Evolutionary conservation across 2,797 vertebrate genomes (phyloP), one percentile per base, ranked within the genome.

Genomic region (Delichon dasypus): DNA sequence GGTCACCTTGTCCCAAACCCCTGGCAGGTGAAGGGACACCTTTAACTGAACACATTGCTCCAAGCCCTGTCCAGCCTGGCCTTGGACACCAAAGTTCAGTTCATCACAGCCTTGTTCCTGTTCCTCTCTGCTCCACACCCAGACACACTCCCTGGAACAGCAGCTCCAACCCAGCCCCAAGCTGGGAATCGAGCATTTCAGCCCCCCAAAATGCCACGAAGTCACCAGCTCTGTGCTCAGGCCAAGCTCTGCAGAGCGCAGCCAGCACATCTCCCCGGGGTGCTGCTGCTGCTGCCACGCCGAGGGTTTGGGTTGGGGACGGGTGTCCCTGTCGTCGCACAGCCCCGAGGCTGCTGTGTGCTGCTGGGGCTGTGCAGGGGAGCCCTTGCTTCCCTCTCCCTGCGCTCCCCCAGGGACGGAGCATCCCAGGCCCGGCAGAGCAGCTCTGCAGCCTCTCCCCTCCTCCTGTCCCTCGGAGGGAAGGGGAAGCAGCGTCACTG

Each of bases 321-420:
- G 34, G 17, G 13, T 27, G 36, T 4, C 1, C 13, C 26, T 16
- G 51, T 45, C 76, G 45, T 77, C 13, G 6, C 60, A 5, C 1
- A 4, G 45, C 9, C 18, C 40, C 0, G 0, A 22, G 44, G 60
- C 38, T 26, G 8, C 15, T 1, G 2, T 2, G 11, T 21, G 10
- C 48, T 62, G 54, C 58, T 53, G 17, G 22, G 42, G 14, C 48
- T 0, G 72, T 48, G 8, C 47, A n/a, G 25, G 36, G 50, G 85
- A 29, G 30, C 64, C 70, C 9, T 0, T 25, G 11, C 34, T 38
- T 36, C 50, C 62, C 74, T 25, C 14, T 76, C 50, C 17, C 34
- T 1, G 1, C 0, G 19, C 4, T 44, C 44, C 42, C 7, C 0
- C 9, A 51, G 34, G 5, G 36, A 34, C 0, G 2, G 32, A 61